Evolutionary conservation across 1,140 invertebrate genomes (phyloP).

Genomic region (Stenopsyche tienmushanensis): DNA sequence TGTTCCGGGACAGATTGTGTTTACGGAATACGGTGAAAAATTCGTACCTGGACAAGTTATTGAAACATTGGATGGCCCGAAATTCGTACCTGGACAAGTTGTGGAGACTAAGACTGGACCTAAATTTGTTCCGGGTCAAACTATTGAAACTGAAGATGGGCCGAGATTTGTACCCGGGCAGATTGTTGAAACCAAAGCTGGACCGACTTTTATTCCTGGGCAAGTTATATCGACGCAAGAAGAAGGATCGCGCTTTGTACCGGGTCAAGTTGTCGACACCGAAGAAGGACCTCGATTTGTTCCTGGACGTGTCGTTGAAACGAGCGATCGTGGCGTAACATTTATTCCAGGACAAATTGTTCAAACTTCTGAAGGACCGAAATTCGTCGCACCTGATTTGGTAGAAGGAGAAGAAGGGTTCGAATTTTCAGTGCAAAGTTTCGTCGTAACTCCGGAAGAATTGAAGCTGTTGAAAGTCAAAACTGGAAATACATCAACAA

Average conservation of each 20-base stretch:
- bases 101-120: conserved; percentile 66
- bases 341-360: conserved; percentile 73
- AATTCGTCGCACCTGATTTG: conserved; percentile 70
- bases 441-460: conserved; percentile 72
- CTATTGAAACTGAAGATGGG: conserved; percentile 66
- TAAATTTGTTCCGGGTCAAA: conserved; percentile 72
- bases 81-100: conserved; percentile 72
- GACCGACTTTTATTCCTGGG: conserved; percentile 72
- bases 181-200: conserved; percentile 70
- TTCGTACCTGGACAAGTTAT: conserved; percentile 77
- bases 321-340: conserved; percentile 64
- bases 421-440: conserved; percentile 74
- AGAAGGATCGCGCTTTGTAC: conserved; percentile 69
- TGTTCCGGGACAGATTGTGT: conserved; percentile 70
- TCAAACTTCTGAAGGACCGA: conserved; percentile 68
- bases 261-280: conserved; percentile 73
- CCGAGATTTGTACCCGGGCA: conserved; percentile 71
- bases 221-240: conserved; percentile 72
- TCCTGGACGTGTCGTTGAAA: conserved; percentile 69
- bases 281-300: conserved; percentile 71
- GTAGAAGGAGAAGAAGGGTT: conserved; percentile 65
- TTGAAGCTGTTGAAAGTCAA: conserved; percentile 62
- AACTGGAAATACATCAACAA: conserved; percentile 57
- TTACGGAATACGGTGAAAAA: conserved; percentile 68
- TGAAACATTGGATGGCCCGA: conserved; percentile 63